These are phyloP conservation scores for Acrocera orbiculus DNA, from an alignment of 2,888 invertebrate species.

Conservation along the genomic window DNA sequence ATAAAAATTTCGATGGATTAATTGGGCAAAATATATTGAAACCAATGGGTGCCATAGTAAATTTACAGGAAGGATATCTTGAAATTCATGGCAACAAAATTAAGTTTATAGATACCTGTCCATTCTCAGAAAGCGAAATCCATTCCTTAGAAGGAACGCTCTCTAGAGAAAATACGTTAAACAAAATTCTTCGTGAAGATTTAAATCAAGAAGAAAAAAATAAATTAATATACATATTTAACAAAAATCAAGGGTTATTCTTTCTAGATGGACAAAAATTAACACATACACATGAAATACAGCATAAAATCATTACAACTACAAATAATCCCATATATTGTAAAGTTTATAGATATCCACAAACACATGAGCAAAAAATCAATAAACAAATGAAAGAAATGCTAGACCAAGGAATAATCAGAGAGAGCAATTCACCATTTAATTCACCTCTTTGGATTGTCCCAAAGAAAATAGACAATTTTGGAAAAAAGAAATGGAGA, in stretches of 20 bases:
- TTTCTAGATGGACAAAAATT: conserved; percentile 6
- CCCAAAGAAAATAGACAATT: conserved; percentile 4
- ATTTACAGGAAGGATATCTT: conserved; percentile 1
- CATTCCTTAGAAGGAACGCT: background rate
- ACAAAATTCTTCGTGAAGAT: background rate
- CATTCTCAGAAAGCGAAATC: background rate
- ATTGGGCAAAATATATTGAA: conserved; percentile 5
- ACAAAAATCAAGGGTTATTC: conserved; percentile 5
- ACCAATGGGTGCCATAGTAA: conserved; percentile 2
- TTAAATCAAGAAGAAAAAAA: too few species aligned
- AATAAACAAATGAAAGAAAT: conserved; percentile 16
- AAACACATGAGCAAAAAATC: conserved; percentile 1
- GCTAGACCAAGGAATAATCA: conserved; percentile 11
- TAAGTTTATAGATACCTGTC: background rate
- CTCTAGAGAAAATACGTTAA: background rate
- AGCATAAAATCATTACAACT: conserved; percentile 6
- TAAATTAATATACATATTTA: background rate
- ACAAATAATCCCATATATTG: conserved; percentile 8
- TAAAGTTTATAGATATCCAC: conserved; percentile 6
- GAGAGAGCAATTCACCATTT: conserved; percentile 5
- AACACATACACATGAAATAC: conserved; percentile 5
- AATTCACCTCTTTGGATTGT: conserved; percentile 5
- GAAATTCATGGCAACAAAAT: background rate
- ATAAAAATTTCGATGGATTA: conserved; percentile 2
- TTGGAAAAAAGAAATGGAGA: conserved; percentile 5